phyloP scores from a whole-genome alignment of 2,113 vertebrate species.

The Gymnobelideus leadbeateri region DNA sequence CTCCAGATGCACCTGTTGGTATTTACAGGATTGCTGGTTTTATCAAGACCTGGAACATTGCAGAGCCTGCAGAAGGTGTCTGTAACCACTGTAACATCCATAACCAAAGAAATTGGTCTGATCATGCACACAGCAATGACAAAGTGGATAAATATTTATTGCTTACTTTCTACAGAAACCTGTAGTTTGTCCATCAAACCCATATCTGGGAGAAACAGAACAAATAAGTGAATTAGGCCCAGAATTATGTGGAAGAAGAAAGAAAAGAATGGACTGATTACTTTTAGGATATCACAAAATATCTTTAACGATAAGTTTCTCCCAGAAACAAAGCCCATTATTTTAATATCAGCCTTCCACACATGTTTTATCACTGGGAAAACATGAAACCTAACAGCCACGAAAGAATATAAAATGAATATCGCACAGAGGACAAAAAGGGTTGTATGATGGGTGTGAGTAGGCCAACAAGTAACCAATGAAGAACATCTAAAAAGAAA shows the following conservation, averaged over 20 bases:
- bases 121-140: background rate
- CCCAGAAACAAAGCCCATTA: background rate
- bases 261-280: background rate
- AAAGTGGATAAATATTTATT: background rate
- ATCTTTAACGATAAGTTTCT: background rate
- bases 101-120: background rate
- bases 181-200: background rate
- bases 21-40: background rate
- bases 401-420: no score
- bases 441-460: no score
- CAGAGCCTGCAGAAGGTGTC: background rate
- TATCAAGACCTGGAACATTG: background rate
- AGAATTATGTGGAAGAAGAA: background rate
- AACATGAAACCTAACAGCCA: background rate
- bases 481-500: no score
- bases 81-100: background rate
- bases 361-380: background rate
- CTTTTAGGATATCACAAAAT: background rate
- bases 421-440: no score
- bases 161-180: background rate
- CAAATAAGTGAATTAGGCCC: no score
- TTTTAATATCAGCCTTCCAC: background rate
- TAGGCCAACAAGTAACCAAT: no score
- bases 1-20: background rate
- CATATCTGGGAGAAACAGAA: background rate